phyloP scores from a whole-genome alignment of 1,140 invertebrate genomes.

The Batillaria attramentaria region DNA sequence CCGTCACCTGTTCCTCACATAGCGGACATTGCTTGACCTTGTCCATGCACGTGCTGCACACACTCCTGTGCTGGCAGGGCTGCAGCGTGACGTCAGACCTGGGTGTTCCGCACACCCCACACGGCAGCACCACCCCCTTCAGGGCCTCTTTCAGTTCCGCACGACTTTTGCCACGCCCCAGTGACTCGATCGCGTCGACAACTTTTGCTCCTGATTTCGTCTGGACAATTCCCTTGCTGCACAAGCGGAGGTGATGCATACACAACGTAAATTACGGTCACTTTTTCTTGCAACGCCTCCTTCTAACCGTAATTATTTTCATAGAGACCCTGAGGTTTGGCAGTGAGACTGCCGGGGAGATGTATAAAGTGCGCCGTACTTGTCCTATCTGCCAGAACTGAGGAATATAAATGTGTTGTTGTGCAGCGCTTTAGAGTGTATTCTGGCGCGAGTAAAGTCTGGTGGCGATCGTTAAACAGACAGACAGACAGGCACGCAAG shows the following conservation, averaged over 20 bases:
- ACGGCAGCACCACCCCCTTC: slow-evolving; percentile 16
- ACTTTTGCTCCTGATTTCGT: too few species aligned
- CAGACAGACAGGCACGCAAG: too few species aligned
- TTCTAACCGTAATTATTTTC: too few species aligned
- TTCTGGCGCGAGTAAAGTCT: slow-evolving; percentile 2
- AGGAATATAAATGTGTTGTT: not conserved
- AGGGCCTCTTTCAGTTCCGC: not conserved
- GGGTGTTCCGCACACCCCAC: slow-evolving; percentile 13
- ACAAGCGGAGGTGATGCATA: too few species aligned
- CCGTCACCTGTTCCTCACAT: slow-evolving; percentile 8
- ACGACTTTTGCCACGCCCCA: not conserved
- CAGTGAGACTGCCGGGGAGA: too few species aligned
- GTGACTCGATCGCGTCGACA: too few species aligned
- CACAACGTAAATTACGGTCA: too few species aligned
- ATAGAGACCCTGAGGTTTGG: too few species aligned
- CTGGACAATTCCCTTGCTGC: too few species aligned
- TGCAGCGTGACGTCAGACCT: slow-evolving; percentile 14
- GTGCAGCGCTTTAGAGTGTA: not conserved
- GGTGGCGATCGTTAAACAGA: too few species aligned
- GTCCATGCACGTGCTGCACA: slow-evolving; percentile 25
- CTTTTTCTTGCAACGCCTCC: too few species aligned
- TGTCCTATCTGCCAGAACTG: not conserved
- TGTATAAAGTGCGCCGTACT: not conserved
- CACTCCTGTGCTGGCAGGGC: slow-evolving; percentile 17
- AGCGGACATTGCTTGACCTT: slow-evolving; percentile 19